Evolutionary conservation across 2,113 vertebrate species (phyloP).

Genomic region (Otolemur garnettii): DNA sequence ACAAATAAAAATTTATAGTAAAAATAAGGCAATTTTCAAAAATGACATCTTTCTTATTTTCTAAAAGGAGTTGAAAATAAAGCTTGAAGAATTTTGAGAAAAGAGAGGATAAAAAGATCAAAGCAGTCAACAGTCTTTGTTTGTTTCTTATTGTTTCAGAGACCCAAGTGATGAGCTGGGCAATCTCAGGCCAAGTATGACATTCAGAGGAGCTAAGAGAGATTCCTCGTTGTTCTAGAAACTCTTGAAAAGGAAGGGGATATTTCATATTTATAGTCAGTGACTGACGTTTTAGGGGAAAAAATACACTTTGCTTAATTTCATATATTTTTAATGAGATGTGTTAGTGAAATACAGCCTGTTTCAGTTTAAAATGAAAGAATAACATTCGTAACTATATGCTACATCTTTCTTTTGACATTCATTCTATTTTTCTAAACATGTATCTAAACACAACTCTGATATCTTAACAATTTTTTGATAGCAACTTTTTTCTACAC

Average conservation of each 20-base stretch:
- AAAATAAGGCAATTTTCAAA: neutral
- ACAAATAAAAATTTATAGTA: neutral
- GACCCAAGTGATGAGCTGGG: rapidly evolving
- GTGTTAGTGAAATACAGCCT: neutral
- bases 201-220: neutral
- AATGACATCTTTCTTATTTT: neutral
- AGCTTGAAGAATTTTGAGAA: neutral
- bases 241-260: neutral
- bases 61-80: neutral
- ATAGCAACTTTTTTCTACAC: neutral
- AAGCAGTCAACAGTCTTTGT: no score
- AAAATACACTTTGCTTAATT: neutral
- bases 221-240: neutral
- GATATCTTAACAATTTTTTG: neutral
- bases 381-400: neutral
- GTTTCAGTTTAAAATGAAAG: neutral
- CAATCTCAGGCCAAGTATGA: neutral
- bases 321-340: neutral
- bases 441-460: neutral
- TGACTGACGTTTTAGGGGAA: neutral
- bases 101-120: neutral
- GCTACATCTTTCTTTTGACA: neutral
- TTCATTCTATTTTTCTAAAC: neutral
- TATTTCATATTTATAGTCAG: neutral
- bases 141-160: neutral